These are phyloP conservation scores for Novumbra hubbsi DNA, from an alignment of 2,797 vertebrate species.

Conservation along the genomic window DNA sequence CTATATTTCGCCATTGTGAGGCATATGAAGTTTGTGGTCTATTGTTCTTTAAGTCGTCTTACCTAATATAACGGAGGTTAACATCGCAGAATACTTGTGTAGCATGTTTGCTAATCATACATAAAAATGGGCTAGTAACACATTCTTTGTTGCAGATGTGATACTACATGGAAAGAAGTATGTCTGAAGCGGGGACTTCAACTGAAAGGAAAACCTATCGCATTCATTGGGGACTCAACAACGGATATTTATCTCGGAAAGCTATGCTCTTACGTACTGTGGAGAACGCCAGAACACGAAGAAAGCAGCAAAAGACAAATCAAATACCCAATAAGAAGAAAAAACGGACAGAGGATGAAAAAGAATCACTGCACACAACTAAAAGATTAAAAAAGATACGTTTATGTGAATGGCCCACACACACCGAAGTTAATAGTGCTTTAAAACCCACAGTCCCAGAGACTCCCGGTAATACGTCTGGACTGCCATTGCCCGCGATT, in stretches of 20 bases:
- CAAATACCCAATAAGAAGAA: constrained; percentile 17
- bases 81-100: no score
- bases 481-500: background rate
- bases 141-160: constrained; percentile 1
- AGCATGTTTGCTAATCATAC: no score
- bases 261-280: constrained; percentile 20
- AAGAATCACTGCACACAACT: background rate
- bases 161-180: constrained; percentile 6
- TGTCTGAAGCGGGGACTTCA: constrained; percentile 24
- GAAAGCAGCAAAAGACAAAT: constrained; percentile 28
- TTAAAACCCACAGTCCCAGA: constrained; percentile 9
- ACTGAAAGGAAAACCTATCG: constrained; percentile 19
- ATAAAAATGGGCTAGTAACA: background rate
- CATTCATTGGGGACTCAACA: constrained; percentile 35
- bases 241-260: constrained; percentile 42
- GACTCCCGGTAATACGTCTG: background rate
- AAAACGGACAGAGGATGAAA: constrained; percentile 19
- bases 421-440: background rate
- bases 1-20: no score
- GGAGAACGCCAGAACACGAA: constrained; percentile 30
- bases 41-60: background rate
- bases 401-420: accelerated
- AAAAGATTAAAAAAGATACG: constrained; percentile 25
- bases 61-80: no score
- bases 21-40: no score